Base-by-base conservation (phyloP, 2,888 invertebrate species). In the Ctenicera cuprea region DNA sequence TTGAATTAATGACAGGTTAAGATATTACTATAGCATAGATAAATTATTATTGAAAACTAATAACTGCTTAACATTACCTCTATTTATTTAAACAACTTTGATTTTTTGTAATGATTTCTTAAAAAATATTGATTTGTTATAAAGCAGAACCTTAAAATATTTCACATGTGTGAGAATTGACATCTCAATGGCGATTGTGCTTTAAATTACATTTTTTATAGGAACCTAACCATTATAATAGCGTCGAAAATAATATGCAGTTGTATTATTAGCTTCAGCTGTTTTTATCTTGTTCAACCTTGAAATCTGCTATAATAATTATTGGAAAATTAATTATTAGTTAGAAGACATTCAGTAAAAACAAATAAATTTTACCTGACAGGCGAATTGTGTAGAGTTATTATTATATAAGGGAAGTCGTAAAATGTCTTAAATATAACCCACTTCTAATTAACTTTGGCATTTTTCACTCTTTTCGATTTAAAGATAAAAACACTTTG, bases 221-320 rank as follows among this genome's bases (percentile, higher is more conserved):
- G 3, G 1, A 43, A 48, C 18, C 4, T 20, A 5, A 48, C n/a
- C 4, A 45, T 45, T 45, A 45, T 22, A 22, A 22, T 22, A 50
- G 50, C 7, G 20, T 3, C 22, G 12, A 50, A 50, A 50, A 50
- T 50, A 50, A 50, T 50, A 50, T 50, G 50, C 22, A 43, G 62
- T 43, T 62, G 43, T 62, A 43, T 43, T 50, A 50, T 50, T 20
- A 50, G 4, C 43, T 43, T 62, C 41, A 62, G 11, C 1, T 50
- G 50, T 50, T 62, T 62, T 62, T 43, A 22, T 61, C 22, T 7
- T n/a, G 37, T 9, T 22, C 22, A 43, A 62, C 62, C 62, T 62
- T 62, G 62, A 62, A 62, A 62, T 43, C 50, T 62, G 26, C 43
- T 43, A 41, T 43, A 62, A 26, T 62, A 62, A 62, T 62, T 62